These are phyloP conservation scores for Philonicus albiceps DNA, from an alignment of 2,888 invertebrate species.

Conservation along the genomic window DNA sequence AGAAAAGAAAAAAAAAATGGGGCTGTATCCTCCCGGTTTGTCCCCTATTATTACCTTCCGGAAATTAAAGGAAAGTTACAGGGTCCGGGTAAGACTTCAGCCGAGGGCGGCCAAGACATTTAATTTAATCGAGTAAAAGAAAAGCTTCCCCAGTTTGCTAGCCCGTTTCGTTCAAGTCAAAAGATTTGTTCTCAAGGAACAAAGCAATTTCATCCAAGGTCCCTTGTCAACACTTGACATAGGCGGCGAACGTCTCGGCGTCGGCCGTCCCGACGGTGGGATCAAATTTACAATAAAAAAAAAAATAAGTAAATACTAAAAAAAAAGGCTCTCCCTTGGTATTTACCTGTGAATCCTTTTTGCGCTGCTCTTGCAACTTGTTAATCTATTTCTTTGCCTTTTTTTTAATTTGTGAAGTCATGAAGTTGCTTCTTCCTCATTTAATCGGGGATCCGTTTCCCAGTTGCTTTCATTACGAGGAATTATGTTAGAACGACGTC, in stretches of 20 bases:
- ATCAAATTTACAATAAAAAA: not conserved
- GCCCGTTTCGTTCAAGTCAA: not conserved
- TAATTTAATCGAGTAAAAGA: conserved; percentile 4
- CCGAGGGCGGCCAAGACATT: not conserved
- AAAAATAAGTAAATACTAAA: not conserved
- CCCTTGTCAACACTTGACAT: not conserved
- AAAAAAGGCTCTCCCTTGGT: not conserved
- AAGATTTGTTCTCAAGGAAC: not conserved
- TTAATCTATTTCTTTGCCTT: not conserved
- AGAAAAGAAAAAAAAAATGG: not conserved
- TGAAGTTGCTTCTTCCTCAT: conserved; percentile 2
- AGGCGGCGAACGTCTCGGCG: not conserved
- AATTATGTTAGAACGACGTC: not conserved
- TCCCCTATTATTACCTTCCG: conserved; percentile 12
- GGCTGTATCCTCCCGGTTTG: not conserved
- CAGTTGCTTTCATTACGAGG: not conserved
- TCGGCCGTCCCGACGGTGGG: not conserved
- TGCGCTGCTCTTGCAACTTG: not conserved
- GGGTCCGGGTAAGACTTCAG: not conserved
- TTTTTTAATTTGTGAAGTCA: not conserved
- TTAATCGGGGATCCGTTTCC: not conserved
- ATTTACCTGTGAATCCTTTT: not conserved
- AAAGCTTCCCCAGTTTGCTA: not conserved
- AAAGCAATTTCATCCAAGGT: not conserved
- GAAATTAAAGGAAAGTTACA: not conserved